phyloP scores from a whole-genome alignment of 2,113 vertebrate genomes.

The Nanger granti region DNA sequence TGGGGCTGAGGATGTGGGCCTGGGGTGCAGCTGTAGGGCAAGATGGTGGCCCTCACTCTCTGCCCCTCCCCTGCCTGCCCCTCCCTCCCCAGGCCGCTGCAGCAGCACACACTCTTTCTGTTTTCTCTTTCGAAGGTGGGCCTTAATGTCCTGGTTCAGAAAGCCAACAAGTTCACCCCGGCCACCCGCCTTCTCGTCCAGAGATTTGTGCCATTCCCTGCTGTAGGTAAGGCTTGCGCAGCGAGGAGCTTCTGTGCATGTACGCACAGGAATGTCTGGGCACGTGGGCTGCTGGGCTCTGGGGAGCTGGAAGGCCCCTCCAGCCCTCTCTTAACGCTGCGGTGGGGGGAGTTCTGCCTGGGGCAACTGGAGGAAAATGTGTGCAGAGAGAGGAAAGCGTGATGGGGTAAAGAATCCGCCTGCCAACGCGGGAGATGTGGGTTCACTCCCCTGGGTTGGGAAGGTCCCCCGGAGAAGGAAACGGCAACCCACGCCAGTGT shows the following conservation, averaged over 20 bases:
- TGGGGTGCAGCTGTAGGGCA: neutral
- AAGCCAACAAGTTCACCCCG: slow-evolving; percentile 86
- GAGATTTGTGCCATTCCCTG: slow-evolving; percentile 94
- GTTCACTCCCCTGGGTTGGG: neutral
- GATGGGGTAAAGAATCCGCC: neutral
- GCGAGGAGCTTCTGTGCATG: accelerated
- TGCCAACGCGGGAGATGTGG: neutral
- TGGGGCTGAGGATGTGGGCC: accelerated
- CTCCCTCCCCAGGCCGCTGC: neutral
- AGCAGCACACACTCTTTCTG: neutral
- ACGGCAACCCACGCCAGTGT: neutral
- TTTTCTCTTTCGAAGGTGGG: slow-evolving; percentile 81
- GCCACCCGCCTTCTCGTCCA: slow-evolving; percentile 89
- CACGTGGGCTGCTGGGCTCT: neutral
- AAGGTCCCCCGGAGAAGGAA: neutral
- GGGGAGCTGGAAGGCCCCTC: neutral
- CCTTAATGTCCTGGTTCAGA: slow-evolving; percentile 90
- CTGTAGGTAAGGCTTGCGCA: slow-evolving; percentile 83
- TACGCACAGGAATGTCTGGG: neutral
- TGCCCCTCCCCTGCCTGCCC: neutral
- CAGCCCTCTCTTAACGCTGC: neutral
- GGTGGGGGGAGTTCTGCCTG: accelerated
- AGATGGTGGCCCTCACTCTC: accelerated
- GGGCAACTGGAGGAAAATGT: neutral
- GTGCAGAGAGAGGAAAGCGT: neutral